A percentile compares a stretch with the other conserved stretches of the same genome.
Evolutionary conservation across 1,140 invertebrate genomes (phyloP).

Genomic region (Arctopsyche grandis): DNA sequence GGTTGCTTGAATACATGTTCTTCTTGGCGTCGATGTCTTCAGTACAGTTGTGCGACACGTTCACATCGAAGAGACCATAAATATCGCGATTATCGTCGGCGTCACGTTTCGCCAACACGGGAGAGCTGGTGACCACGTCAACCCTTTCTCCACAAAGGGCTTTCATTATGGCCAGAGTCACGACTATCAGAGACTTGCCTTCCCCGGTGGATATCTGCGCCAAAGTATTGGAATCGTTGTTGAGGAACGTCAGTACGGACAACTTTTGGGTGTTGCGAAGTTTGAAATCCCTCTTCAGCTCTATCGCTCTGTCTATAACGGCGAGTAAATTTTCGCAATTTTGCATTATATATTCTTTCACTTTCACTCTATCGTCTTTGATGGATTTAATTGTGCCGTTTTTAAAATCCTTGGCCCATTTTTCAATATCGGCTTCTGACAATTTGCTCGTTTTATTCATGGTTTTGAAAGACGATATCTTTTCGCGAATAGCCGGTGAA

Average conservation of each 20-base stretch:
- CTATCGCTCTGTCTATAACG: constrained; percentile 45
- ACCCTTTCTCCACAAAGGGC: constrained; percentile 53
- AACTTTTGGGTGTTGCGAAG: constrained; percentile 51
- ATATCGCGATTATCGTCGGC: constrained; percentile 52
- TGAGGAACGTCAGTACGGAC: constrained; percentile 44
- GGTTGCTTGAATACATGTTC: constrained; percentile 48
- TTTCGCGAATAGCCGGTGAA: background rate
- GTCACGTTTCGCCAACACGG: constrained; percentile 55
- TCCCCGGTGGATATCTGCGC: constrained; percentile 55
- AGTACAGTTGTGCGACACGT: constrained; percentile 55
- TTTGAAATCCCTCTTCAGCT: constrained; percentile 43
- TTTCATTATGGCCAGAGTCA: constrained; percentile 52
- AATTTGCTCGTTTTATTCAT: no score
- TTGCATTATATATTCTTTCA: background rate
- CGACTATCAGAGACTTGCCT: constrained; percentile 57
- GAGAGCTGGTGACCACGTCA: constrained; percentile 57
- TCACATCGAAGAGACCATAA: constrained; percentile 55
- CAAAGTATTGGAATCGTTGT: constrained; percentile 39
- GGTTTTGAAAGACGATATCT: background rate
- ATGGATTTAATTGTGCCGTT: background rate
- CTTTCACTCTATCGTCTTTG: background rate
- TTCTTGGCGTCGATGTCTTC: constrained; percentile 52
- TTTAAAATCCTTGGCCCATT: background rate
- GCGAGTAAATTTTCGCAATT: background rate
- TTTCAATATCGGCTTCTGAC: background rate